These are phyloP conservation scores for Caretta caretta DNA, from an alignment of 2,113 vertebrate species.

Conservation along the genomic window DNA sequence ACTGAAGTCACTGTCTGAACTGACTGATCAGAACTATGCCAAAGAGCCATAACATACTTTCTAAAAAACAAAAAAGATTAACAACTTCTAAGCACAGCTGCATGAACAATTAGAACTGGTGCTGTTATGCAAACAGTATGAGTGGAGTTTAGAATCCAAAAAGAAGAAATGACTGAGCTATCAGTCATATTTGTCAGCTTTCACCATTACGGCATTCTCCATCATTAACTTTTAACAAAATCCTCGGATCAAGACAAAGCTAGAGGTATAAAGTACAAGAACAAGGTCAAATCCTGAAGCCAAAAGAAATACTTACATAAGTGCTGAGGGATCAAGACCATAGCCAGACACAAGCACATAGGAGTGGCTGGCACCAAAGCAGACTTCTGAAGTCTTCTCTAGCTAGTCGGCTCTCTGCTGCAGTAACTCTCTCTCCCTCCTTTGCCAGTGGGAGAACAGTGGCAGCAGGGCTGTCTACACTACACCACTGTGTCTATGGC, in stretches of 20 bases:
- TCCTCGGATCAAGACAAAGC: not conserved
- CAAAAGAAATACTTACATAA: not conserved
- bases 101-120: not conserved
- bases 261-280: accelerated
- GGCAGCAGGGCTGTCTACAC: not conserved
- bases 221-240: not conserved
- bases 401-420: not conserved
- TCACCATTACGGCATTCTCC: not conserved
- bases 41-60: constrained; percentile 40
- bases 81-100: constrained; percentile 25
- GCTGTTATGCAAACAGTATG: constrained; percentile 6
- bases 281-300: accelerated
- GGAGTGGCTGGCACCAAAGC: not conserved
- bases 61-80: constrained; percentile 30
- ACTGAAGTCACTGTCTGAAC: constrained; percentile 37
- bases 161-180: constrained; percentile 36
- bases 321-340: not conserved
- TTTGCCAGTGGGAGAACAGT: not conserved
- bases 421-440: not conserved
- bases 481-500: not conserved
- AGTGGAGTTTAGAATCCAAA: constrained; percentile 32
- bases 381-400: accelerated
- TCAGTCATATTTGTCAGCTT: not conserved
- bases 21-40: constrained; percentile 21
- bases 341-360: not conserved